Evolutionary conservation across 2,888 invertebrate species (phyloP), one percentile per base, ranked within the genome.

Genomic region (Pediacus dermestoides): DNA sequence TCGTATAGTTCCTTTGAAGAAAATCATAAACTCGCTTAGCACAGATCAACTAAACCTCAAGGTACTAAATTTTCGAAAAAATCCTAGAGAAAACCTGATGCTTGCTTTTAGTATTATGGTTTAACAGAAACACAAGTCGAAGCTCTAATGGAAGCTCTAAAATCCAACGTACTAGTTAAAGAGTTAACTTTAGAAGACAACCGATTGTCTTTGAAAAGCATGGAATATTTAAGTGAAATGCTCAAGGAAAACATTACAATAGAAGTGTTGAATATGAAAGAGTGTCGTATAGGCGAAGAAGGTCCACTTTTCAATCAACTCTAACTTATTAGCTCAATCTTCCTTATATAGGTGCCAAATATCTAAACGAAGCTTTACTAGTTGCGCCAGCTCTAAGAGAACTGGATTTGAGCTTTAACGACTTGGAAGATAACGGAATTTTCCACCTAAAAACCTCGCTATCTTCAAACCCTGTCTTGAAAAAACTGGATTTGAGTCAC

Each of bases 401-500:
- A 12, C 41, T 74, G 6, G 70, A 73, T 57, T 57, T 74, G 8
- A 69, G 69, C 43, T 59, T 55, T 42, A 75, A 75, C 46, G 60
- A 67, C 34, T 54, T 76, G 18, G 70, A 67, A 2, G 67, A 71
- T 39, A 61, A 67, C 14, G 75, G 75, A 3, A 42, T 74, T 7
- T 37, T 42, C 9, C 30, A 51, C 4, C 39, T 75, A 6, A 55
- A 60, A 15, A 46, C 42, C 1, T 68, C 67, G 2, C 48, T 74
- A 3, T 48, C 48, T 16, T 57, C 58, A 6, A 70, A 68, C 39
- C 33, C 49, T 8, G 53, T 59, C 2, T 46, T 76, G 2, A 55
- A 57, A 40, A 63, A 54, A 13, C 50, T 79, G 3, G 69, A 72
- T 60, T 44, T 79, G 16, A 70, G 73, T 34, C 67, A 74, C 26